Evolutionary conservation across 1,140 invertebrate species (phyloP).

Genomic region (Leptestheria dahalacensis): DNA sequence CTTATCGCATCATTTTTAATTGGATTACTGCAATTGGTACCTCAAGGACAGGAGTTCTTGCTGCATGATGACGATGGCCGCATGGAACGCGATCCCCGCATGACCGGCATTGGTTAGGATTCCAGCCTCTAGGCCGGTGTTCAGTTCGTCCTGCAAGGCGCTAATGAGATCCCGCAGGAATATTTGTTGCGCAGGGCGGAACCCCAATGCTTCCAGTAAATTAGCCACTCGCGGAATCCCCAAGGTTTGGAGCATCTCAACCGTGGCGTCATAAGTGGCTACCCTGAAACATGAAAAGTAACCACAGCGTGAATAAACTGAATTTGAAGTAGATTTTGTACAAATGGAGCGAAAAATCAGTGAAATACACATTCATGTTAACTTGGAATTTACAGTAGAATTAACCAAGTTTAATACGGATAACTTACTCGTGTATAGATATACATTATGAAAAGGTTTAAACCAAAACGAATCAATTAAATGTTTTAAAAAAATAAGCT

Average conservation of each 20-base stretch:
- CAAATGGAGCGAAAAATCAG: too few relatives aligned
- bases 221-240: constrained; percentile 43
- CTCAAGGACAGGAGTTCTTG: background rate
- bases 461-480: background rate
- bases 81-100: background rate
- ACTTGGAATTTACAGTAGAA: too few relatives aligned
- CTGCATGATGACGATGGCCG: background rate
- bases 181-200: constrained; percentile 38
- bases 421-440: too few relatives aligned
- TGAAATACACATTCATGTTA: too few relatives aligned
- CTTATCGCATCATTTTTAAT: background rate
- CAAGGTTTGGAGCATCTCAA: constrained; percentile 55
- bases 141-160: constrained; percentile 56
- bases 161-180: constrained; percentile 49
- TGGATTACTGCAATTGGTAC: background rate
- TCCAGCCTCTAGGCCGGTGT: constrained; percentile 24
- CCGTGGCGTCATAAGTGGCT: constrained; percentile 35
- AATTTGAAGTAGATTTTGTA: too few relatives aligned
- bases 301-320: too few relatives aligned
- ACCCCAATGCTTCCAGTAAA: constrained; percentile 51
- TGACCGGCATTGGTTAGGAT: constrained; percentile 3
- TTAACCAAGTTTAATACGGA: too few relatives aligned
- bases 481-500: background rate
- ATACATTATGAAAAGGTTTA: too few relatives aligned
- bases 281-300: too few relatives aligned